Base-by-base conservation (phyloP, 2,113 vertebrate species). In the Sterna hirundo region DNA sequence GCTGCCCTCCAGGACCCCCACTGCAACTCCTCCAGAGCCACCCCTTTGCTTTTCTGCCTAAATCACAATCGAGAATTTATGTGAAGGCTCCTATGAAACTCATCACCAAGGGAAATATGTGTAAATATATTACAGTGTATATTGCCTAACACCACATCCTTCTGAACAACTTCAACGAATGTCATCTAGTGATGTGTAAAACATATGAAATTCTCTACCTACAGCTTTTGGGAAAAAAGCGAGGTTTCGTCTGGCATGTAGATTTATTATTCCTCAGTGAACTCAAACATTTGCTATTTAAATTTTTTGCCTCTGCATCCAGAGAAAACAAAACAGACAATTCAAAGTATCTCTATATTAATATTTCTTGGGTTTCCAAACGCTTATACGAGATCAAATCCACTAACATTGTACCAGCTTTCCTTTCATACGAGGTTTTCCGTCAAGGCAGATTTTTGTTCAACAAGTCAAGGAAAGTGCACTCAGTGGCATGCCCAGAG, bases 61-160 rank as follows among this genome's bases (percentile, higher is more conserved):
- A 29, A 29, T 15, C 38, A 12, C 1, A 0, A 1, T 1, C 4
- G 2, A 68, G 65, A 1, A 5, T 25, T 12, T 3, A 10, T 26
- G 11, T 2, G 1, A 60, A 44, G 61, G 13, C 66, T 69, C 34
- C 4, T 3, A 3, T 0, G 32, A 71, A 60, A 8, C 60, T 2
- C 5, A 20, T 52, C 27, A 18, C 58, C 44, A 4, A 47, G 22
- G 32, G 54, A 60, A 34, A 11, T 1, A 3, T 4, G 8, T 36
- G 16, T 12, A 17, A 82, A 52, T 29, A 47, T 34, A 30, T 4
- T 9, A 1, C 40, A 15, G 3, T 11, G 6, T 38, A 23, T 34
- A 8, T 4, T 11, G 7, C 55, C 82, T 12, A 22, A 27, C 5
- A 52, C 81, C 69, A 36, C 25, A 16, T 77, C 46, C 20, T 25